Evolutionary conservation across 2,888 invertebrate genomes (phyloP).

Genomic region (Mantis religiosa): DNA sequence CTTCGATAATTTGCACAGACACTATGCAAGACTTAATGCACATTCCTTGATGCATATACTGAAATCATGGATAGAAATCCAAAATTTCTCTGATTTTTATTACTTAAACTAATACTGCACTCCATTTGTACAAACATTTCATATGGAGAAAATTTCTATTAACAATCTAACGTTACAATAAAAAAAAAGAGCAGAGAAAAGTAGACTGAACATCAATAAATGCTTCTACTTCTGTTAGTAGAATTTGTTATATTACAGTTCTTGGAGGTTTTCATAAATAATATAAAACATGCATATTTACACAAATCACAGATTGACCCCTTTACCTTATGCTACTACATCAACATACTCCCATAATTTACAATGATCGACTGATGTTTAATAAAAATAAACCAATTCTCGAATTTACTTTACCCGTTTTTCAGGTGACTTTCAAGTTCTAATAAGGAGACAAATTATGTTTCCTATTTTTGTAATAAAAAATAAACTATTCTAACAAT

Average conservation of each 20-base stretch:
- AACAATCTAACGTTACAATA: background rate
- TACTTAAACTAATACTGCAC: background rate
- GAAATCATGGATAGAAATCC: background rate
- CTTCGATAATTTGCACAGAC: background rate
- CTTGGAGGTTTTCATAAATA: background rate
- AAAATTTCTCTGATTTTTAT: background rate
- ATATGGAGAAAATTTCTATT: background rate
- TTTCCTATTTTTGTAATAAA: background rate
- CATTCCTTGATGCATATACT: background rate
- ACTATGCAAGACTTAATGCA: background rate
- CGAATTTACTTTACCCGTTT: background rate
- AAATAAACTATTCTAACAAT: background rate
- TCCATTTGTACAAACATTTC: background rate
- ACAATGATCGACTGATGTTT: background rate
- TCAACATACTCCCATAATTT: background rate
- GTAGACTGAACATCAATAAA: background rate
- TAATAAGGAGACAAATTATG: background rate
- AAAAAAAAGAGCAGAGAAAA: background rate
- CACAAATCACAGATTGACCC: background rate
- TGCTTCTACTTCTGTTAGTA: background rate
- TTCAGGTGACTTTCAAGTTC: background rate
- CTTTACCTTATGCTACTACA: background rate
- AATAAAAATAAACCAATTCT: background rate
- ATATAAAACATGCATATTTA: background rate
- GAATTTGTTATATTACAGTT: background rate